These are phyloP conservation scores for Ceyx margarethae DNA, from an alignment of 2,113 vertebrate genomes.

Conservation along the genomic window DNA sequence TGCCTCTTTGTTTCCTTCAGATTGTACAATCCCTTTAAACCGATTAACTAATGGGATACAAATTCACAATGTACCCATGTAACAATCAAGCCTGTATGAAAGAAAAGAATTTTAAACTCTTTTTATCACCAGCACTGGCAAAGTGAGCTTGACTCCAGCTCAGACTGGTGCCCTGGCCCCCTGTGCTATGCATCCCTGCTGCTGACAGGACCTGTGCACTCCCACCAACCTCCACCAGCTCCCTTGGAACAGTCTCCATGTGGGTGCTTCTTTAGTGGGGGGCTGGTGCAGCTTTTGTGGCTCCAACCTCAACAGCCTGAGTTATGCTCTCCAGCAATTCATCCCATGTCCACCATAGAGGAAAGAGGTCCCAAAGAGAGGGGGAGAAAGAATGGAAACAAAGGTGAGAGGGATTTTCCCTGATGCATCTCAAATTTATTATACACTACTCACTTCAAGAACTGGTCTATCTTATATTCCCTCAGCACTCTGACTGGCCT, in stretches of 20 bases:
- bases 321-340: neutral
- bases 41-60: neutral
- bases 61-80: neutral
- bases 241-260: accelerated
- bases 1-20: slow-evolving; percentile 4
- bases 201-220: neutral
- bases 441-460: neutral
- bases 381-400: neutral
- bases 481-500: neutral
- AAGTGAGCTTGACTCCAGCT: neutral
- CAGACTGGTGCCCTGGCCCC: neutral
- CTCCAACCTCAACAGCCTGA: neutral
- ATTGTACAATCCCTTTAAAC: slow-evolving; percentile 4
- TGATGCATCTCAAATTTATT: neutral
- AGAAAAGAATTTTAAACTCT: neutral
- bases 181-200: neutral
- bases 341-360: neutral
- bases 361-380: neutral
- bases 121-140: neutral
- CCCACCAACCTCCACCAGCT: neutral
- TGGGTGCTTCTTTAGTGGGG: neutral
- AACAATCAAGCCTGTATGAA: neutral
- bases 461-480: neutral
- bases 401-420: neutral
- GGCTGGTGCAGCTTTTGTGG: neutral